Evolutionary conservation across 2,888 invertebrate species (phyloP), one percentile per base, ranked within the genome.

Genomic region (Ennomos fuscantarius): DNA sequence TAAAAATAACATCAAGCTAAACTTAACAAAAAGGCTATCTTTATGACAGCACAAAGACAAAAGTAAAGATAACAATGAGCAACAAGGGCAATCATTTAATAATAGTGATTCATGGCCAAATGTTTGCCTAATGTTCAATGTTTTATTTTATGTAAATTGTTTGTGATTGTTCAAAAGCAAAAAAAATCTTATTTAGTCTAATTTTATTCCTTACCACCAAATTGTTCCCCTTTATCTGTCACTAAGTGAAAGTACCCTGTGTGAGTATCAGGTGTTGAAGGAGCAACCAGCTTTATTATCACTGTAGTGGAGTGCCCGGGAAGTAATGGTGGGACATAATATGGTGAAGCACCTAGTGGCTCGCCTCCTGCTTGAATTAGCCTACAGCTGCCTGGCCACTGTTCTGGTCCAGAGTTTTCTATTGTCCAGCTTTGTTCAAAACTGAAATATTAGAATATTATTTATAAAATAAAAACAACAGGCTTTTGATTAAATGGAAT

Each of bases 231-330:
- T 73, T 95, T 95, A 39, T 96, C 94, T 56, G 97, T 97, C 76
- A 96, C 95, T 93, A 99, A 94, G 77, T 98, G 95, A 96, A 98
- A 99, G 92, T 97, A 96, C 69, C 97, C 97, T 84, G 96, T 95
- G 84, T 96, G 96, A 12, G 94, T 94, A 9, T 97, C 97, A 39
- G 95, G 93, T 55, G 89, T 82, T 10, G 93, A 86, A 8, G 99
- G 98, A 77, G 97, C 97, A 48, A 94, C 93, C 93, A 98, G 95
- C 73, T 96, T 95, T 62, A 98, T 93, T 70, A 95, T 94, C 52
- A 99, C 92, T 76, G 96, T 95, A 52, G 94, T 94, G 52, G 94
- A 94, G 79, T 96, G 95, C 58, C 96, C 96, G 3, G 98, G 96
- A 60, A 94, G 93, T 68, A 99, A 83, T 24, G 95, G 92, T 37